Percentiles rank a stretch among this genome's conserved stretches.
Evolutionary conservation across 2,888 invertebrate species (phyloP).

Genomic region (Apodemia mormo): DNA sequence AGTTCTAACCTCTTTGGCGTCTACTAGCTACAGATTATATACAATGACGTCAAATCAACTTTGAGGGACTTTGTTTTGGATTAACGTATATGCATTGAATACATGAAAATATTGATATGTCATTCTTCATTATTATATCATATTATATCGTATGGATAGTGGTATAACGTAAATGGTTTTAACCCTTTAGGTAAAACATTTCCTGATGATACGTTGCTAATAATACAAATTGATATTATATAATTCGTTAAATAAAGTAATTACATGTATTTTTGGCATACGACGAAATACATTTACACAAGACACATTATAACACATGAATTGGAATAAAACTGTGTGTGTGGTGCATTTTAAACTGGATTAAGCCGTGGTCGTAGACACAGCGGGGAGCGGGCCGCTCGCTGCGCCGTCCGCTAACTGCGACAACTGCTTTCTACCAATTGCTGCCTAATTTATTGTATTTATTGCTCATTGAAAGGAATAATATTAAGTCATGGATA

Average conservation of each 20-base stretch:
- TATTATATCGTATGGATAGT: background rate
- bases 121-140: background rate
- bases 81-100: background rate
- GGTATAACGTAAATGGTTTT: background rate
- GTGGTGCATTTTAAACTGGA: background rate
- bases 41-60: conserved; percentile 37
- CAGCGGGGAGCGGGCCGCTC: background rate
- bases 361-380: background rate
- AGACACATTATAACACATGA: no score
- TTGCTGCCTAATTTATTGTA: background rate
- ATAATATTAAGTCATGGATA: no score
- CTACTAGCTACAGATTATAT: conserved; percentile 69
- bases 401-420: background rate
- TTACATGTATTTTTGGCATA: background rate
- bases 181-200: background rate
- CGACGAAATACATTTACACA: no score
- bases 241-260: background rate
- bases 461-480: background rate
- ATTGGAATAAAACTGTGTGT: no score
- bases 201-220: background rate
- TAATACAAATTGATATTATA: background rate
- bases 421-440: background rate
- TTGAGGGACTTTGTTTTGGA: conserved; percentile 19
- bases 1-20: conserved; percentile 77
- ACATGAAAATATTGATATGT: background rate